These are phyloP conservation scores for Nothocercus nigrocapillus DNA, from an alignment of 2,113 vertebrate genomes.

Conservation along the genomic window DNA sequence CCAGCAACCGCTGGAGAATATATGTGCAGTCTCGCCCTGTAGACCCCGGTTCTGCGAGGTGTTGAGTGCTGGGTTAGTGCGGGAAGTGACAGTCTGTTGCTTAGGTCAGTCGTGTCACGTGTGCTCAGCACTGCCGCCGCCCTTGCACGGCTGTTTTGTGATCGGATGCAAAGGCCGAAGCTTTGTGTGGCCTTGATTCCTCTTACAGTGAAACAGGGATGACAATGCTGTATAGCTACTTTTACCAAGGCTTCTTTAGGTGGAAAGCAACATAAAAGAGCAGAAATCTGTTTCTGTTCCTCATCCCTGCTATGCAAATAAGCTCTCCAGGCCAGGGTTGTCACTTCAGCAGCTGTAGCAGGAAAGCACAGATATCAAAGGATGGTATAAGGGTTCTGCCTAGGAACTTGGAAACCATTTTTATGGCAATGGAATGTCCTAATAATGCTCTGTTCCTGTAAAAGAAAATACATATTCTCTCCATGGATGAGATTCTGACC, in stretches of 20 bases:
- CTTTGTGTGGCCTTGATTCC: background rate
- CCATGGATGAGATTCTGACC: background rate
- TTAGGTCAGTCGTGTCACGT: background rate
- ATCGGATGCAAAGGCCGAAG: background rate
- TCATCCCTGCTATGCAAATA: background rate
- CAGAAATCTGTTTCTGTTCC: background rate
- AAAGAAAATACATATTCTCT: background rate
- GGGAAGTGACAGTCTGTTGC: background rate
- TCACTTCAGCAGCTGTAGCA: background rate
- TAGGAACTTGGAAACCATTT: background rate
- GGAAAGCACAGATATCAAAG: constrained; percentile 30
- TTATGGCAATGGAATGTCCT: background rate
- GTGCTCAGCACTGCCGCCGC: background rate
- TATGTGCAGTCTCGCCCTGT: background rate
- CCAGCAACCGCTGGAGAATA: background rate
- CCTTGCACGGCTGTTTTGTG: background rate
- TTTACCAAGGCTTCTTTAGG: background rate
- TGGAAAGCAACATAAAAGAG: background rate
- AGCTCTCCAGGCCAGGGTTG: background rate
- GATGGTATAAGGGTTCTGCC: background rate
- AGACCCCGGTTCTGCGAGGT: background rate
- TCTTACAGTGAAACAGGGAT: background rate
- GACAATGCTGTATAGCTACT: background rate
- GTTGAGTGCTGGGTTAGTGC: background rate
- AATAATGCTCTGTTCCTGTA: background rate